Evolutionary conservation across 2,888 invertebrate genomes (phyloP).

Genomic region (Gastrophysa polygoni): DNA sequence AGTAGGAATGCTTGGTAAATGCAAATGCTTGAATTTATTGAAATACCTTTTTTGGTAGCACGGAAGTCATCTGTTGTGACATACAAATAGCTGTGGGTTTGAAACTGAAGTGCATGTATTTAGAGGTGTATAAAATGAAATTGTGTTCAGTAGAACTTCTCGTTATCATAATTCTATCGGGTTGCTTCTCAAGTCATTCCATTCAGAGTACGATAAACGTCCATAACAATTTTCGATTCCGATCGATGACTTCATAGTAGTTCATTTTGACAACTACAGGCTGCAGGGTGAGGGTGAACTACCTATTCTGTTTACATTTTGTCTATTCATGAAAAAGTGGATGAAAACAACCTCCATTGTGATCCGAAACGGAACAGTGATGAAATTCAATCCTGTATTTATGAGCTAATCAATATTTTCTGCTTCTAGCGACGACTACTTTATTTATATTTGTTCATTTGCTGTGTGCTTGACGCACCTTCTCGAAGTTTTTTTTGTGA

Average conservation of each 20-base stretch:
- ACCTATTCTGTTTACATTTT: background rate
- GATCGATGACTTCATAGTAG: too few species aligned
- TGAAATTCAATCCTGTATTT: constrained; percentile 30
- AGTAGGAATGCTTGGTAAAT: constrained; percentile 27
- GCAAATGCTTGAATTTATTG: constrained; percentile 6
- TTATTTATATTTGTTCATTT: constrained; percentile 55
- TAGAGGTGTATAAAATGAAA: constrained; percentile 10
- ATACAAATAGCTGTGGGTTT: constrained; percentile 30
- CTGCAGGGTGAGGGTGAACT: too few species aligned
- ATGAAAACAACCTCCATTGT: background rate
- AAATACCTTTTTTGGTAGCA: constrained; percentile 31
- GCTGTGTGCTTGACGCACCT: constrained; percentile 43
- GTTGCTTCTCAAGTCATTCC: too few species aligned
- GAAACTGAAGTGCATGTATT: constrained; percentile 20
- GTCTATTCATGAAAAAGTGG: too few species aligned
- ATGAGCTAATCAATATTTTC: constrained; percentile 52
- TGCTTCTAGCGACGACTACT: constrained; percentile 53
- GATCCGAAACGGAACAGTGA: background rate
- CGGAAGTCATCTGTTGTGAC: constrained; percentile 47
- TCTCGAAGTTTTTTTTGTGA: constrained; percentile 39
- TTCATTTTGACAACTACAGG: too few species aligned
- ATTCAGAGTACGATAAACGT: too few species aligned
- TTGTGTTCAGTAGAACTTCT: too few species aligned
- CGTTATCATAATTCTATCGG: too few species aligned
- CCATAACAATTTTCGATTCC: too few species aligned